These are phyloP conservation scores for Probosciger aterrimus DNA, from an alignment of 2,113 vertebrate genomes.

Conservation along the genomic window DNA sequence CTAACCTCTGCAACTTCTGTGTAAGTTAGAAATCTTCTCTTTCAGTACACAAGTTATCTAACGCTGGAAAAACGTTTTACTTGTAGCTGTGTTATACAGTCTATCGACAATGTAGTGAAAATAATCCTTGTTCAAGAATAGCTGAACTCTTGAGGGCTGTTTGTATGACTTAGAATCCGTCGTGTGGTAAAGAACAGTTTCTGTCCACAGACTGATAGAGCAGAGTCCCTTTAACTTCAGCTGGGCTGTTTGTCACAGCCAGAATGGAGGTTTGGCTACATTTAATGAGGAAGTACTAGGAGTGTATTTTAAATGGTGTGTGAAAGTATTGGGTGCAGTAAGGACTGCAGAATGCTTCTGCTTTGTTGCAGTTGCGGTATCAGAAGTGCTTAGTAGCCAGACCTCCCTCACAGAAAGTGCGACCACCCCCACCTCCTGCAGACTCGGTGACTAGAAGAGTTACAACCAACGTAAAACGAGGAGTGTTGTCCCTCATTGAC, in stretches of 20 bases:
- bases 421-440: slow-evolving; percentile 81
- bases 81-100: neutral
- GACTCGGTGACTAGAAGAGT: slow-evolving; percentile 93
- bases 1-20: neutral
- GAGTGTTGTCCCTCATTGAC: slow-evolving; percentile 97
- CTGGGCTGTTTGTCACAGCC: neutral
- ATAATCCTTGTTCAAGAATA: neutral
- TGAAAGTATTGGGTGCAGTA: neutral
- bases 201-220: neutral
- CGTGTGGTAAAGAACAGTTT: neutral
- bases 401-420: slow-evolving; percentile 86
- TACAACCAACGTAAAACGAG: slow-evolving; percentile 92
- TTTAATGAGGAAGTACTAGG: neutral
- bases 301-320: neutral
- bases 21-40: neutral
- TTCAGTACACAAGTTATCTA: neutral
- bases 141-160: neutral
- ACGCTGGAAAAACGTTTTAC: neutral
- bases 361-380: slow-evolving; percentile 86
- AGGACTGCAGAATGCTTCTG: neutral
- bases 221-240: neutral
- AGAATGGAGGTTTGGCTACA: neutral
- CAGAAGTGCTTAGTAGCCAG: slow-evolving; percentile 97
- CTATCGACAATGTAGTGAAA: neutral
- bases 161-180: neutral